These are phyloP conservation scores for Alaudala cheleensis DNA, from an alignment of 2,113 vertebrate genomes.

Conservation along the genomic window DNA sequence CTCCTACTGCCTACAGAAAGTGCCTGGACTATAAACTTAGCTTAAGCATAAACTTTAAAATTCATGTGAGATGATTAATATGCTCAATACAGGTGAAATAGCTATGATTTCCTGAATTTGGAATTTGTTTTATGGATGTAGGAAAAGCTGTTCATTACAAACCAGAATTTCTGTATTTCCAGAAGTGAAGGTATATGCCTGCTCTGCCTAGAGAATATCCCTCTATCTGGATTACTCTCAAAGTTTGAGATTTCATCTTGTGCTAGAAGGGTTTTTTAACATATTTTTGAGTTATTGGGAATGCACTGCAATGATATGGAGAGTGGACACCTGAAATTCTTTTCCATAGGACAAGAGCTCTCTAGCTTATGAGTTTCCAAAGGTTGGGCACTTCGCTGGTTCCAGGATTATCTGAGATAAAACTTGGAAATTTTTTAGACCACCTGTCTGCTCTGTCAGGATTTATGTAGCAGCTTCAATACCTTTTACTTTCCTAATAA, in stretches of 20 bases:
- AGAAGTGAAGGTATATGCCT: neutral
- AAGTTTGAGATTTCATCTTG: neutral
- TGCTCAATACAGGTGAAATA: neutral
- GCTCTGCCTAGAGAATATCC: neutral
- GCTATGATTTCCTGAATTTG: neutral
- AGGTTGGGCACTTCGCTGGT: neutral
- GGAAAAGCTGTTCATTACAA: neutral
- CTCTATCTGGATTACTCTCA: neutral
- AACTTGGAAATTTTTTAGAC: neutral
- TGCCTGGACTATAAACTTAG: neutral
- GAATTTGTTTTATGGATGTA: neutral
- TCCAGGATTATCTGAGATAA: neutral
- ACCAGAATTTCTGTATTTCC: neutral
- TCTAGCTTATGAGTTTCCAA: neutral
- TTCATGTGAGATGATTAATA: accelerated
- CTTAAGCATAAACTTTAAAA: neutral
- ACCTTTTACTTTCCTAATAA: neutral
- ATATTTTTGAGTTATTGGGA: neutral
- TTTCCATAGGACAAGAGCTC: neutral
- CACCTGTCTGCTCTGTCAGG: neutral
- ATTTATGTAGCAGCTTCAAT: neutral
- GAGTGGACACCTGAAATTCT: neutral
- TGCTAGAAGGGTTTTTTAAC: neutral
- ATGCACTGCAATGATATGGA: neutral
- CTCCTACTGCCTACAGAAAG: neutral